Conservation (phyloP, 23 tunicate genomes). For the Pegea sp. region DNA sequence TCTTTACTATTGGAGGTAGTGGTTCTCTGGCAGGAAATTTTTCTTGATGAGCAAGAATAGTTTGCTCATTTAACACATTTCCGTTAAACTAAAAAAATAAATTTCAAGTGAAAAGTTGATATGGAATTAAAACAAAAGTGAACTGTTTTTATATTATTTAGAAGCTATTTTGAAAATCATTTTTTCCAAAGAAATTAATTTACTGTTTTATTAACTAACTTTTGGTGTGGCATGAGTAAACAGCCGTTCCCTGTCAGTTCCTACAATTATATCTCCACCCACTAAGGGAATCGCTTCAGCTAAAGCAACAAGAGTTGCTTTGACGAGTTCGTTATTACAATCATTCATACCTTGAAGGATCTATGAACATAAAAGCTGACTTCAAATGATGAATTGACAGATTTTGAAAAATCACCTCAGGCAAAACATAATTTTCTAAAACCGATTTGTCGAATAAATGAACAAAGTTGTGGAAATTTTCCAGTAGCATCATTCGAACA, state of each 20-base stretch:
- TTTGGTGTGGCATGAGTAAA: conserved; percentile 59
- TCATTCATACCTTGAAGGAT: conserved; percentile 44
- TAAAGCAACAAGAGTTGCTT: conserved; percentile 51
- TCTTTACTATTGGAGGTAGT: no score
- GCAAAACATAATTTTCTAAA: conserved; percentile 35
- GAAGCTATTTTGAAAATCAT: no score
- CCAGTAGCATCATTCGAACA: conserved; percentile 45
- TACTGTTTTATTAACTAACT: conserved; percentile 7
- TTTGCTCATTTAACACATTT: neutral
- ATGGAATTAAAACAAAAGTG: no score
- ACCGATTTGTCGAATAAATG: conserved; percentile 70
- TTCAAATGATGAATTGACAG: no score
- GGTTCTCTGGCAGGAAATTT: neutral
- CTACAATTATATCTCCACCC: conserved; percentile 79
- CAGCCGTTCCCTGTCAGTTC: conserved; percentile 47
- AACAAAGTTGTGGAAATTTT: conserved; percentile 34
- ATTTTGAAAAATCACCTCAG: conserved; percentile 41
- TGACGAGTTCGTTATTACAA: conserved; percentile 57
- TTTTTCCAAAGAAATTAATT: no score
- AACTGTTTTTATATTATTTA: no score
- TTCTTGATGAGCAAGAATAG: neutral
- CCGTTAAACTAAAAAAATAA: neutral
- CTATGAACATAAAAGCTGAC: conserved; percentile 12
- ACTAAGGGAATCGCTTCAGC: conserved; percentile 66
- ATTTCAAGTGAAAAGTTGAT: no score